phyloP scores from a whole-genome alignment of 23 tunicate species.

The Diplosoma virens region DNA sequence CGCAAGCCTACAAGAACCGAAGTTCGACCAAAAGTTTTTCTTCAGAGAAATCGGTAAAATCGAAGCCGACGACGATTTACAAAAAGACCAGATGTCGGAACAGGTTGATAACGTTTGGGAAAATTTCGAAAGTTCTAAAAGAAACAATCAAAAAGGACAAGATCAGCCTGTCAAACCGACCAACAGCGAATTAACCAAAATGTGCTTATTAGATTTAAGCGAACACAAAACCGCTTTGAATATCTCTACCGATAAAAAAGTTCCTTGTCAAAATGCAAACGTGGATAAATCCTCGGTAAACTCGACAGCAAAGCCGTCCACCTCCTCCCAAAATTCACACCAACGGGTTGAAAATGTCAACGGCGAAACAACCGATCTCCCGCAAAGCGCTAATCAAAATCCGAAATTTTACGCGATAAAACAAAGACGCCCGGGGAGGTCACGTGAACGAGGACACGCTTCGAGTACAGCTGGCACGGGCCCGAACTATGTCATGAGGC shows the following conservation, averaged over 20 bases:
- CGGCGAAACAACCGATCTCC: neutral
- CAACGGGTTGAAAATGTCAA: neutral
- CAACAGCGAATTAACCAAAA: neutral
- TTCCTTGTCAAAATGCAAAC: too few species aligned
- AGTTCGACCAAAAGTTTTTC: neutral
- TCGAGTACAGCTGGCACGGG: neutral
- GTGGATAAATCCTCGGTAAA: neutral
- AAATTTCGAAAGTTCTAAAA: neutral
- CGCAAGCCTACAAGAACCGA: neutral
- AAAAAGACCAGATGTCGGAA: constrained; percentile 19
- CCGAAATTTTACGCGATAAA: neutral
- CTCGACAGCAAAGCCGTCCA: neutral
- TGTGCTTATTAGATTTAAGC: neutral
- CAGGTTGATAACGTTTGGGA: constrained; percentile 22
- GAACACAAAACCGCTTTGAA: neutral
- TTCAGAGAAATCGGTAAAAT: constrained; percentile 17
- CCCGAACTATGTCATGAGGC: neutral
- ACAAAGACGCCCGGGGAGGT: neutral
- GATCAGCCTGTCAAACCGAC: neutral
- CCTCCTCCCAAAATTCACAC: neutral
- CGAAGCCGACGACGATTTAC: neutral
- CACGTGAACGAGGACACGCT: neutral
- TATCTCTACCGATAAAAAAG: too few species aligned
- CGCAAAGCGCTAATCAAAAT: neutral
- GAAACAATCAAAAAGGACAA: neutral